phyloP scores from a whole-genome alignment of 2,113 vertebrate genomes.

The Penelope pileata region DNA sequence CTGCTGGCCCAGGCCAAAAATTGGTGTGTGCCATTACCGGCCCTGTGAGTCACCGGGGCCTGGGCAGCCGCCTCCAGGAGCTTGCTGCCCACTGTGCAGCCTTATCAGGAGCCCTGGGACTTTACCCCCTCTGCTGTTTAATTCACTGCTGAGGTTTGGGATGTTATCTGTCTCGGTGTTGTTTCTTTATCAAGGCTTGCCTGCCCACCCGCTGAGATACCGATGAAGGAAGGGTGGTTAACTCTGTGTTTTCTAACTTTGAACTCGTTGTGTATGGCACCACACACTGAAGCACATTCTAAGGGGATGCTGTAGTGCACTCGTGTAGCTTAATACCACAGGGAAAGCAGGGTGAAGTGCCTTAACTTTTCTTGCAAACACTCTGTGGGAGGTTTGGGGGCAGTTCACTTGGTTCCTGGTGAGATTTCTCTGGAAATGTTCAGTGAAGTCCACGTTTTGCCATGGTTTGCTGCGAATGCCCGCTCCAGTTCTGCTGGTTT shows the following conservation, averaged over 20 bases:
- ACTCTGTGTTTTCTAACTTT: neutral
- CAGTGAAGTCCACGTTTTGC: neutral
- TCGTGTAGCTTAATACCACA: neutral
- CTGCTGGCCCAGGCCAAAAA: neutral
- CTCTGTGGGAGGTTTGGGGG: neutral
- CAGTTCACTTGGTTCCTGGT: neutral
- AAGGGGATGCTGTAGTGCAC: neutral
- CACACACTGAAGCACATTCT: accelerated
- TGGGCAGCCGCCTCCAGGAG: neutral
- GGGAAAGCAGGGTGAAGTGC: neutral
- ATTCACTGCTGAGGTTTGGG: neutral
- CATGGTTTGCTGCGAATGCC: neutral
- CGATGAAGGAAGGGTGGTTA: neutral
- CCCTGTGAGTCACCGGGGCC: neutral
- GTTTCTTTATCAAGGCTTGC: neutral
- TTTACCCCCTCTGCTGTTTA: neutral
- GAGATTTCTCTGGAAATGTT: neutral
- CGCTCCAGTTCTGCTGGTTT: neutral
- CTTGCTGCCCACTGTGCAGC: neutral
- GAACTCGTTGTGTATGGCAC: neutral
- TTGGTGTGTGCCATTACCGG: neutral
- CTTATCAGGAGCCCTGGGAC: neutral
- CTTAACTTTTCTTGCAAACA: neutral
- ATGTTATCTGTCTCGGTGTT: neutral
- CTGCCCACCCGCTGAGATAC: neutral